A percentile compares a stretch with the other conserved stretches of the same genome.
These are phyloP conservation scores for Onychostruthus taczanowskii DNA, from an alignment of 2,113 vertebrate genomes.

Conservation along the genomic window DNA sequence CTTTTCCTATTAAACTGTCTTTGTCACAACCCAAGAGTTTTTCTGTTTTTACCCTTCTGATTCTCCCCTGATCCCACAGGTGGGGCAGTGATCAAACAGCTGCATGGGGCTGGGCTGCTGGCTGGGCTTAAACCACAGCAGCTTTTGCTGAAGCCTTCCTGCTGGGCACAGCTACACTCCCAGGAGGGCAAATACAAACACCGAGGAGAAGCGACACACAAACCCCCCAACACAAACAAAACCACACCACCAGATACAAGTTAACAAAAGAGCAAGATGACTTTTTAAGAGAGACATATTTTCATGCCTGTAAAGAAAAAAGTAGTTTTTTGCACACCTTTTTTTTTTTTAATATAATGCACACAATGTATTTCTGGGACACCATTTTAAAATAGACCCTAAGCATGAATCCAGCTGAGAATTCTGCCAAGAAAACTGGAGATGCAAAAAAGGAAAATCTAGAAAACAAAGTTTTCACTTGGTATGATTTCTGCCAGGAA, in stretches of 20 bases:
- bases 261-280: not conserved
- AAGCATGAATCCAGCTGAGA: not conserved
- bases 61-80: accelerated
- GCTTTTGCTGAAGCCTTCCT: not conserved
- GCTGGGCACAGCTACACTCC: not conserved
- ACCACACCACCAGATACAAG: not conserved
- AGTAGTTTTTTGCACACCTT: not conserved
- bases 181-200: not conserved
- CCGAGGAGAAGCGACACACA: not conserved
- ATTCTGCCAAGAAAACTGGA: not conserved
- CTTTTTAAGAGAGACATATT: not conserved
- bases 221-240: not conserved
- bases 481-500: not conserved
- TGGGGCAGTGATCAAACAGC: accelerated
- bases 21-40: not conserved
- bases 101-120: not conserved
- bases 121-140: not conserved
- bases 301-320: not conserved
- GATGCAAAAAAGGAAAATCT: not conserved
- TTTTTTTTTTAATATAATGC: not conserved
- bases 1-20: not conserved
- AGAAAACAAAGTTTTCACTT: not conserved
- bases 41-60: not conserved
- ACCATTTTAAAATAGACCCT: not conserved
- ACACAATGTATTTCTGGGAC: not conserved